Evolutionary conservation across 1,140 invertebrate species (phyloP).

Genomic region (Drosophila asahinai): DNA sequence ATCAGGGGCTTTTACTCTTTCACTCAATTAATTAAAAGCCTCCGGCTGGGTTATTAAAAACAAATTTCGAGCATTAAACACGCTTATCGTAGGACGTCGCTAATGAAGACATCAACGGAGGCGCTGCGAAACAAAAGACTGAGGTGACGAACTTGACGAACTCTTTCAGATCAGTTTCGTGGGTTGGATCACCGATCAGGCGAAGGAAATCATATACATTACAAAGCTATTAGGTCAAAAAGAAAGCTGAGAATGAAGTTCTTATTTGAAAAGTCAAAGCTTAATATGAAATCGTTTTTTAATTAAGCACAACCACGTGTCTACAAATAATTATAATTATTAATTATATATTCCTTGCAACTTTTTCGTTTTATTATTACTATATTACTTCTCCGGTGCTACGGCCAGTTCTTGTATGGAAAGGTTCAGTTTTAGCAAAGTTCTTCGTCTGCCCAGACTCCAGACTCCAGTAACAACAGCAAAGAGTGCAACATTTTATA

Average conservation of each 20-base stretch:
- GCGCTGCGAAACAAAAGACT: conserved; percentile 75
- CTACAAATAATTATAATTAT: too few relatives aligned
- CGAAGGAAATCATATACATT: conserved; percentile 8
- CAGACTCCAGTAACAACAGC: conserved; percentile 18
- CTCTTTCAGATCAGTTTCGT: conserved; percentile 1
- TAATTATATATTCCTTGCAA: too few relatives aligned
- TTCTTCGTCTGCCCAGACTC: conserved; percentile 11
- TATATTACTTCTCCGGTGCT: background rate
- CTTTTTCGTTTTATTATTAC: too few relatives aligned
- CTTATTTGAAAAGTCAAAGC: background rate
- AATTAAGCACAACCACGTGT: too few relatives aligned
- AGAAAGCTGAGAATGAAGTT: background rate
- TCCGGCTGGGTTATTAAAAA: conserved; percentile 74
- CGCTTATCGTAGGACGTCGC: conserved; percentile 49
- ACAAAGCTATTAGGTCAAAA: background rate
- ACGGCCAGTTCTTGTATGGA: background rate
- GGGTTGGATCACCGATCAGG: background rate
- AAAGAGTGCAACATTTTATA: conserved; percentile 80
- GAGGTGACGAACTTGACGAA: conserved; percentile 68
- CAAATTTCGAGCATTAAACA: conserved; percentile 58
- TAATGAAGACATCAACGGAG: conserved; percentile 71
- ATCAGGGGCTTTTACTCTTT: conserved; percentile 29
- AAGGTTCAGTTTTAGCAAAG: conserved; percentile 9
- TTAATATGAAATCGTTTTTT: too few relatives aligned
- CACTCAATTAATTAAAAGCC: conserved; percentile 70